Evolutionary conservation across 2,888 invertebrate species (phyloP), one percentile per base, ranked within the genome.

Genomic region (Lycocerus yunnanus): DNA sequence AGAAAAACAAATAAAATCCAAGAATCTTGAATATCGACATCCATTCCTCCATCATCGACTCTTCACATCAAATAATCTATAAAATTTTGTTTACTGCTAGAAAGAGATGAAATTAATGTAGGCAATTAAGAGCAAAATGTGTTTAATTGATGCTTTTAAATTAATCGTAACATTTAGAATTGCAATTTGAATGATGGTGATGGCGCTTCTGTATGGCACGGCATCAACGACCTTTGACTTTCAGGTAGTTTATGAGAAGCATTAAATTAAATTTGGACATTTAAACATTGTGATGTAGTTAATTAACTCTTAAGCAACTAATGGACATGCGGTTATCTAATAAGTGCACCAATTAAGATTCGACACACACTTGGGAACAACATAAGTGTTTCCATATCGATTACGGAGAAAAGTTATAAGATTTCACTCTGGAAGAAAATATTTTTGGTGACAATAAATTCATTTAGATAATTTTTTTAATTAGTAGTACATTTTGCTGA

Each of bases 241-340:
- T 18, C 15, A 18, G 61, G 61, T 16, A 59, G 68, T 58, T 11
- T 65, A 65, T 43, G 43, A 43, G 65, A 65, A 27, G 65, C 68
- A 27, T 18, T 43, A 68, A 75, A 75, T 75, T 66, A 61, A 68
- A 69, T 75, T 75, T 71, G 69, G 75, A 14, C 66, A 72, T 68
- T 66, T 21, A 66, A 43, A 20, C 59, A 65, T 24, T 15, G 20
- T 69, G 60, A 63, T 69, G 72, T 66, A 71, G 71, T 72, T 71
- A 75, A 71, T 75, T 72, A 66, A 66, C 69, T 15, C 66, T 66
- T 75, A 75, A 75, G 72, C 68, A 72, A 74, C 74, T 74, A 74
- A 74, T 74, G 74, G 71, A 75, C 75, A 72, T 75, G 75, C 66
- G 75, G 75, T 72, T 63, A 63, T 74, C 68, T 71, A 71, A 70